A percentile compares a stretch with the other conserved stretches of the same genome.
Conservation (phyloP, 2,113 vertebrate genomes). For the Chaetorhynchus papuensis region DNA sequence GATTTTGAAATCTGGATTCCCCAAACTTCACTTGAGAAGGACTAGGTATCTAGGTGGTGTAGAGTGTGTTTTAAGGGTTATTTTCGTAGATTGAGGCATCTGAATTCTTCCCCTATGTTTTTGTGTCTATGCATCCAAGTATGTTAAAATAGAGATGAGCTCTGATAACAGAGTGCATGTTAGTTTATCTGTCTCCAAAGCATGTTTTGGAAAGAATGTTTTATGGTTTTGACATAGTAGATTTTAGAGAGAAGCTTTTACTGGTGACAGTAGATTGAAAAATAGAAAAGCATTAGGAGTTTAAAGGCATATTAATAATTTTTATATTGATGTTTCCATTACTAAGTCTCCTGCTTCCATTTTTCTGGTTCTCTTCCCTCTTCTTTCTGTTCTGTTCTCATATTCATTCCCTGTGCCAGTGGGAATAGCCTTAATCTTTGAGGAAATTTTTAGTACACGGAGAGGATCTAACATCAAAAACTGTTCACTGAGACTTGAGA, state of each 20-base stretch:
- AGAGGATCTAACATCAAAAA: not conserved
- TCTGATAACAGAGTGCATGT: not conserved
- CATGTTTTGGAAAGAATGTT: not conserved
- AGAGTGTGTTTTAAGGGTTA: not conserved
- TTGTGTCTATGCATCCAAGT: not conserved
- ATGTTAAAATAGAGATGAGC: not conserved
- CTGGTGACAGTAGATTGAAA: not conserved
- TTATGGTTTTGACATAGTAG: not conserved
- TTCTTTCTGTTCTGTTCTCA: not conserved
- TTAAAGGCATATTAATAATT: not conserved
- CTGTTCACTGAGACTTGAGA: not conserved
- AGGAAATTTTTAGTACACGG: not conserved
- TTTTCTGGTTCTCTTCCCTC: not conserved
- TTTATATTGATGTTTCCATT: not conserved
- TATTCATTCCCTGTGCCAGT: not conserved
- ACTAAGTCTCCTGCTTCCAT: not conserved
- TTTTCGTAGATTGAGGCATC: not conserved
- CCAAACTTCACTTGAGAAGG: not conserved
- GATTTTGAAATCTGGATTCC: not conserved
- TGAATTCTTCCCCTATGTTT: not conserved
- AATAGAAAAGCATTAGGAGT: not conserved
- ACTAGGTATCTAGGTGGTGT: not conserved
- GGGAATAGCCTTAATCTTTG: conserved; percentile 11
- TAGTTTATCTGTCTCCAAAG: not conserved
- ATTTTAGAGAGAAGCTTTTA: not conserved